Percentiles rank a stretch among this genome's conserved stretches.
Evolutionary conservation across 1,140 invertebrate species (phyloP).

Genomic region (Drosophila setifemur): DNA sequence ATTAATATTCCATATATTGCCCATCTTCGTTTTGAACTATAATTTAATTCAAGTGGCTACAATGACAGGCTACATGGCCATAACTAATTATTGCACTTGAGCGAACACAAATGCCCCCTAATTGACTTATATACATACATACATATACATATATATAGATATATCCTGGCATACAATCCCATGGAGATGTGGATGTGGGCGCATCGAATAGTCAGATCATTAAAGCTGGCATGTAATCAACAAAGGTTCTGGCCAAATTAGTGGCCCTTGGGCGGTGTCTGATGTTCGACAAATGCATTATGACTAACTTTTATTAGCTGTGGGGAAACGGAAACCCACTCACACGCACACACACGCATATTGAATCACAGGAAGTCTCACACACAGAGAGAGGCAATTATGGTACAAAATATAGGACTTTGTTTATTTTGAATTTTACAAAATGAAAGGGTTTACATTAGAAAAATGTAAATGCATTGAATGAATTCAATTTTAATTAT

Average conservation of each 20-base stretch:
- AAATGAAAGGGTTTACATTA: too few relatives aligned
- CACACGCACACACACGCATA: not conserved
- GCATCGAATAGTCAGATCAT: slow-evolving; percentile 13
- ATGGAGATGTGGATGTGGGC: not conserved
- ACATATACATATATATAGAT: slow-evolving; percentile 8
- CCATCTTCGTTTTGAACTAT: not conserved
- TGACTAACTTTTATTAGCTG: slow-evolving; percentile 56
- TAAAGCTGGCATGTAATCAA: slow-evolving; percentile 10
- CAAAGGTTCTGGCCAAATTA: slow-evolving; percentile 10
- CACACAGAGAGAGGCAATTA: too few relatives aligned
- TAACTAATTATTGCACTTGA: slow-evolving; percentile 52
- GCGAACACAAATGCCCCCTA: slow-evolving; percentile 28
- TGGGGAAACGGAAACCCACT: slow-evolving; percentile 13
- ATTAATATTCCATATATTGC: not conserved
- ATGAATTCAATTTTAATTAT: too few relatives aligned
- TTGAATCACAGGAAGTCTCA: slow-evolving; percentile 7
- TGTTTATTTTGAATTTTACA: too few relatives aligned
- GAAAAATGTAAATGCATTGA: too few relatives aligned
- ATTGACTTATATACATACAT: slow-evolving; percentile 43
- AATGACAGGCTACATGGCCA: not conserved
- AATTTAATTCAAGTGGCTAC: slow-evolving; percentile 16
- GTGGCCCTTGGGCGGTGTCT: slow-evolving; percentile 16
- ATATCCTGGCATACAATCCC: not conserved
- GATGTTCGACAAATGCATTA: slow-evolving; percentile 34
- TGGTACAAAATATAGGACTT: too few relatives aligned